phyloP scores from a whole-genome alignment of 2,113 vertebrate genomes.

The Alosa alosa region DNA sequence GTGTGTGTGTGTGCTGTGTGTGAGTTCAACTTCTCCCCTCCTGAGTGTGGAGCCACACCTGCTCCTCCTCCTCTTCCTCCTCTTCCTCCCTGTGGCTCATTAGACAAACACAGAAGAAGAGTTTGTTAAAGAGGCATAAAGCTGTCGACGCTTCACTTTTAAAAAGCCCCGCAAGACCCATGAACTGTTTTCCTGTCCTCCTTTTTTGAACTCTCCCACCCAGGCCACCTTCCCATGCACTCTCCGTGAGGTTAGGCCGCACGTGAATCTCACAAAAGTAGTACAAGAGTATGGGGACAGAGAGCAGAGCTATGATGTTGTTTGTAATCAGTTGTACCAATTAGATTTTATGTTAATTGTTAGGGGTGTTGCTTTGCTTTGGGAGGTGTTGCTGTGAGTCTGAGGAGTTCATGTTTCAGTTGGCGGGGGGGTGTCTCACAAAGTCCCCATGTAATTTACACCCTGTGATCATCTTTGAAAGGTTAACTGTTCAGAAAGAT shows the following conservation, averaged over 20 bases:
- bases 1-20: background rate
- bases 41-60: constrained; percentile 51
- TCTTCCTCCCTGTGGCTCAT: constrained; percentile 50
- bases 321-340: background rate
- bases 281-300: background rate
- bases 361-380: background rate
- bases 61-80: constrained; percentile 42
- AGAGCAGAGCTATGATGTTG: background rate
- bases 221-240: background rate
- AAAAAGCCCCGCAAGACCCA: constrained; percentile 29
- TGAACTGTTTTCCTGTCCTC: background rate
- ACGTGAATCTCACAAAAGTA: background rate
- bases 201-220: background rate
- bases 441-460: background rate
- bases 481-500: background rate
- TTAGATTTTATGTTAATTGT: background rate
- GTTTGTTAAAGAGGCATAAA: constrained; percentile 66
- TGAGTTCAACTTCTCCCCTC: background rate
- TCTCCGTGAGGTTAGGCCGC: background rate
- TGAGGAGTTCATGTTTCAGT: background rate
- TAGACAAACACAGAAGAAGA: constrained; percentile 51
- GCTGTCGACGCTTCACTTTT: constrained; percentile 59
- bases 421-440: background rate
- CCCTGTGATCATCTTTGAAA: background rate
- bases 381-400: background rate